Evolutionary conservation across 2,797 vertebrate genomes (phyloP), one percentile per base, ranked within the genome.

Genomic region (Diplodus sargus): DNA sequence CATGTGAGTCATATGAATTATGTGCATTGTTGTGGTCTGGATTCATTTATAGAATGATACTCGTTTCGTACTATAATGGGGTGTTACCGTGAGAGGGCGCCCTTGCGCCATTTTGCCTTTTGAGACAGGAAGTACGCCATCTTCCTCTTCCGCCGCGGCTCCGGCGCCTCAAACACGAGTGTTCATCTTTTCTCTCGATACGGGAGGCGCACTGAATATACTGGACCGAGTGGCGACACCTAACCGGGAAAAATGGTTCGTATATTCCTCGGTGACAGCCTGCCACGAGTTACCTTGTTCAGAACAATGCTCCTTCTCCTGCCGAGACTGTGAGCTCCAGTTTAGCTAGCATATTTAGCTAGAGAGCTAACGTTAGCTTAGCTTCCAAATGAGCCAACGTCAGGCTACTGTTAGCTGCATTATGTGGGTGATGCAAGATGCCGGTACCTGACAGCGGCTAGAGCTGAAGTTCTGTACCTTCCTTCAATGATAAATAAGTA

Each of bases 131-230:
- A 90, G 2, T 80, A 8, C 58, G 12, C 53, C 17, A 0, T 3
- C 1, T 59, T 84, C 86, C 87, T 91, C 56, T 95, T 95, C 94
- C 90, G 88, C 74, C 69, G 53, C 42, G 12, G 63, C 54, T 81
- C 83, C 81, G 83, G 82, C 78, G 67, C 85, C 12, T 81, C 65
- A 68, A 78, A 82, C 94, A 95, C 94, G 94, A 93, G 93, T 93
- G 72, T 67, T 57, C 51, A 45, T 68, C 68, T 62, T 68, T 86
- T 78, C 76, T 76, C 12, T 76, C 47, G 54, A 61, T 12, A 47
- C 61, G 4, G 47, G 23, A 61, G 43, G 14, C 74, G 4, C 15
- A 22, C 48, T 25, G 3, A 56, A 59, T 4, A 70, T 8, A 59
- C 14, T 11, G 60, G 16, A 39, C n/a, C 42, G 22, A 72, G 23